Evolutionary conservation across 2,113 vertebrate species (phyloP), one percentile per base, ranked within the genome.

Genomic region (Oryzias woworae): DNA sequence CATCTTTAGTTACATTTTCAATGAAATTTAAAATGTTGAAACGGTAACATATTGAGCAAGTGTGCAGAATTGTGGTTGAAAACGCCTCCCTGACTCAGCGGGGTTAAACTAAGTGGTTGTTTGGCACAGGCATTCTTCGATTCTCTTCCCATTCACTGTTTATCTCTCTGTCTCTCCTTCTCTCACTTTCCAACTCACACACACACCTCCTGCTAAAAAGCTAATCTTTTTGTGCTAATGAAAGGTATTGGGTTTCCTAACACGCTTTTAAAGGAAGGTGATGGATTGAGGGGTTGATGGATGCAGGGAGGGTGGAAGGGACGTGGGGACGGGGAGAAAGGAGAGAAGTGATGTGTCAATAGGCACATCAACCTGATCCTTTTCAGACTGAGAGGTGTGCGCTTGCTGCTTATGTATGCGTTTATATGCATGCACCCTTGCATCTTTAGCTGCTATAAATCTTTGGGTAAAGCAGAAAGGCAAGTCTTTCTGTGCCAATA

Each of bases 241-340:
- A 90, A 91, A 84, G 81, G 79, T 84, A 88, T 89, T 83, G 87
- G 79, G 82, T 89, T 86, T 84, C 85, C 86, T 91, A 89, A 89
- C 87, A 85, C 85, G 84, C 90, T 87, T 87, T 88, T 89, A 91
- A 87, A 85, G 71, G 75, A 75, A 81, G 60, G 79, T 87, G 85
- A 88, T 89, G 79, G 85, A 91, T 89, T 77, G 83, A 69, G 76
- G 69, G 81, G 58, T 77, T 45, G 84, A 78, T 73, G 73, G 83
- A 66, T 69, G 55, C 53, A 69, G 66, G 70, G 79, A 81, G 53
- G 71, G 55, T 72, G 50, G 76, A 62, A 36, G 31, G 79, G 73
- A 78, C 66, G 50, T 0, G 4, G 28, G 59, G 73, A 67, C 61
- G 54, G 62, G 54, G 63, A 60, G 83, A 67, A 80, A 64, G 50